Evolutionary conservation across 2,113 vertebrate species (phyloP).

Genomic region (Charina bottae): DNA sequence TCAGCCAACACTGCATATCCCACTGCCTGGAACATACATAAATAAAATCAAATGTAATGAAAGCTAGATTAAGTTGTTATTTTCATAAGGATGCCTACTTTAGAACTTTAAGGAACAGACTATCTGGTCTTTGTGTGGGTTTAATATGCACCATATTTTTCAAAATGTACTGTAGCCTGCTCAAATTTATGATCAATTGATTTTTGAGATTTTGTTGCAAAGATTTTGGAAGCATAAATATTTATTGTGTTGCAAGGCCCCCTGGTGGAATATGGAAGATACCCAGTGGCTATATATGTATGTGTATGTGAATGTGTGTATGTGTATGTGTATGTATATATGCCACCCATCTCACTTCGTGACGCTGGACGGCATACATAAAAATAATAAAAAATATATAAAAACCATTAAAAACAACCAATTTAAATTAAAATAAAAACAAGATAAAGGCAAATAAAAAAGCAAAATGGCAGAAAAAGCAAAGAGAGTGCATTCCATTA

Average conservation of each 20-base stretch:
- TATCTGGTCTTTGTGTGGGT: neutral
- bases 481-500: neutral
- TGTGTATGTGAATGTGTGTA: too few species aligned
- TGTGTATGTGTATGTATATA: neutral
- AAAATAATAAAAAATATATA: neutral
- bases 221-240: neutral
- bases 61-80: neutral
- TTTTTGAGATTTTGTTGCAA: neutral
- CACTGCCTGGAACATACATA: neutral
- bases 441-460: neutral
- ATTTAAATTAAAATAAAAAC: neutral
- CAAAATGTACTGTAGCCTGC: neutral
- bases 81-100: neutral
- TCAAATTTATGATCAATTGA: neutral
- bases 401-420: neutral
- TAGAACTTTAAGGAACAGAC: neutral
- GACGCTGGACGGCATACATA: neutral
- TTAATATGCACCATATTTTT: neutral
- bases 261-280: conserved; percentile 6
- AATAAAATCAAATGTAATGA: neutral
- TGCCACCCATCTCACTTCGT: neutral
- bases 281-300: too few species aligned
- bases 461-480: neutral
- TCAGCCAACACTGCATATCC: too few species aligned
- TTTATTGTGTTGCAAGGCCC: conserved; percentile 12